Conservation (phyloP, 2,113 vertebrate species). For the Thamnophis sirtalis region DNA sequence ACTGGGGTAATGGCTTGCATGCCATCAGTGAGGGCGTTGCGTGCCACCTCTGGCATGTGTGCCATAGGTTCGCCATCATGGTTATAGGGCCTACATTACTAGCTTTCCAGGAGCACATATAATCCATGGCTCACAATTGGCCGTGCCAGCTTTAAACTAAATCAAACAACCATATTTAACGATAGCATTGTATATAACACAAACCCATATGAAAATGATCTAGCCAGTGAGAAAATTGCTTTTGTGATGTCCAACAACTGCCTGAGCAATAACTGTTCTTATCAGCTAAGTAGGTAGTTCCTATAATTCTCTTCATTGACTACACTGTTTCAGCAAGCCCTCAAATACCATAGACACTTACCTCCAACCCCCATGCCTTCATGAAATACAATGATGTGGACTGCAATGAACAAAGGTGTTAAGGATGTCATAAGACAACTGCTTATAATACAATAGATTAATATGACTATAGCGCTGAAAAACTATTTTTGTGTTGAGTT, state of each 20-base stretch:
- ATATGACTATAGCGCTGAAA: not conserved
- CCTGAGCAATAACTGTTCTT: not conserved
- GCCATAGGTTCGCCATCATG: too few species aligned
- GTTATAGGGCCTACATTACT: not conserved
- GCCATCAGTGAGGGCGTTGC: too few species aligned
- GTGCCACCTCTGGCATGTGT: too few species aligned
- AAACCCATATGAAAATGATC: not conserved
- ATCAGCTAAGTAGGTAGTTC: not conserved
- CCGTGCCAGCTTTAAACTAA: not conserved
- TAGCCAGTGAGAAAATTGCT: not conserved
- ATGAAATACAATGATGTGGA: not conserved
- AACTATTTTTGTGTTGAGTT: not conserved
- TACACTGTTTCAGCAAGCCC: not conserved
- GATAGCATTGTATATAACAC: not conserved
- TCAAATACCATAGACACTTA: not conserved
- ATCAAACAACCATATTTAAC: not conserved
- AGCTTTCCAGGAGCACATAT: not conserved
- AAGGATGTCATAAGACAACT: not conserved
- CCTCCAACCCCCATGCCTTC: not conserved
- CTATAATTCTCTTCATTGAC: not conserved
- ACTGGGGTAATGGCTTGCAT: too few species aligned
- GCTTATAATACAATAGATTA: not conserved
- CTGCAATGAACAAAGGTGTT: not conserved
- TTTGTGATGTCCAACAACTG: not conserved
- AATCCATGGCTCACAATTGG: not conserved